Percentiles rank a stretch among this genome's conserved stretches.
phyloP scores from a whole-genome alignment of 2,113 vertebrate species.

The Motacilla tschutschensis region DNA sequence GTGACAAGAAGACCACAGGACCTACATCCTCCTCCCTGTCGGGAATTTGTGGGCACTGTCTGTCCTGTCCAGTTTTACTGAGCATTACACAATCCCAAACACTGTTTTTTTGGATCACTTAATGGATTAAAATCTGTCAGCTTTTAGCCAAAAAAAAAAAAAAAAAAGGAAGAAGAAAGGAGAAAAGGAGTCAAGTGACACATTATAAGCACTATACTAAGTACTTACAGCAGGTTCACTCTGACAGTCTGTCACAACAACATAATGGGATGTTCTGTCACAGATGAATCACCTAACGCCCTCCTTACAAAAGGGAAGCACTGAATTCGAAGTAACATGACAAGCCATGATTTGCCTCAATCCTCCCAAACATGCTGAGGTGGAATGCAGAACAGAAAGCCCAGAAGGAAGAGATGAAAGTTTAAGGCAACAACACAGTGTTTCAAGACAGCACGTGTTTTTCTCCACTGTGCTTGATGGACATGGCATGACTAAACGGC shows the following conservation, averaged over 20 bases:
- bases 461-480: conserved; percentile 48
- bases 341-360: conserved; percentile 52
- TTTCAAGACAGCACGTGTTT: conserved; percentile 49
- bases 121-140: conserved; percentile 81
- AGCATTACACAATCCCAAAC: background rate
- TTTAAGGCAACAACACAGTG: conserved; percentile 32
- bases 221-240: conserved; percentile 74
- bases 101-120: conserved; percentile 70
- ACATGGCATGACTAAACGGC: conserved; percentile 74
- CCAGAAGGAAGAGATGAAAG: conserved; percentile 63
- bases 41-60: background rate
- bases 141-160: conserved; percentile 22
- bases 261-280: conserved; percentile 71
- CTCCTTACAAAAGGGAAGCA: conserved; percentile 71
- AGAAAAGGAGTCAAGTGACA: conserved; percentile 57
- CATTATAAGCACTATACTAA: conserved; percentile 47
- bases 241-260: conserved; percentile 81
- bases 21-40: background rate
- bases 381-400: conserved; percentile 70
- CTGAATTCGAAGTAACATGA: conserved; percentile 57
- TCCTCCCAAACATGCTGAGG: conserved; percentile 60
- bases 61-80: background rate
- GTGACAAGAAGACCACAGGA: background rate
- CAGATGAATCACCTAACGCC: conserved; percentile 63
- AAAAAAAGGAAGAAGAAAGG: background rate